Evolutionary conservation across 2,797 vertebrate species (phyloP), one percentile per base, ranked within the genome.

Genomic region (Pyrocephalus nanus): DNA sequence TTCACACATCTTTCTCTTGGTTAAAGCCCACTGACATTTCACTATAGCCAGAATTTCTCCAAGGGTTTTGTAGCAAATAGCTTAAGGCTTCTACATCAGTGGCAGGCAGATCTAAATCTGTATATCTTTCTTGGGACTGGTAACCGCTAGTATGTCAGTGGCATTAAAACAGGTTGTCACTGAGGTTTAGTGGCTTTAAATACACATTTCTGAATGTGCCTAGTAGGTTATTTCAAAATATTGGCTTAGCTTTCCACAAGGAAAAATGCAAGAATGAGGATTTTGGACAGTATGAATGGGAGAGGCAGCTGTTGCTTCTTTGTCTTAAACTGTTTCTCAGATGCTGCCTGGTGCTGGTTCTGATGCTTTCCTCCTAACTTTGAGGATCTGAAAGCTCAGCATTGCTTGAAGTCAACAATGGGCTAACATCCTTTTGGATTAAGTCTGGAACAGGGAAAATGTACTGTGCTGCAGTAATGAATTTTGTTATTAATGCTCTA

Each of bases 401-500:
- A 40, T 43, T 47, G 67, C 50, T 70, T 53, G n/a, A 92, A 73
- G 45, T 77, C 26, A 74, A 16, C 47, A 86, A 36, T 6, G 2
- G 53, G 65, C 81, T 76, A 38, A 47, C 8, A 8, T 67, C 43
- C 6, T 76, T 60, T 79, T 64, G 60, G 57, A 48, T 48, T 61
- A 73, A 76, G 53, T 64, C 45, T 88, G 60, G 57, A 81, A 23
- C 65, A 45, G 27, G 27, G 38, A 74, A 51, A 79, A 60, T 50
- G n/a, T 30, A 70, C 66, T 1, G 0, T 70, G 53, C 70, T 93
- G 11, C 72, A 75, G 61, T 70, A 80, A 90, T 86, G 51, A 48
- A 60, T 86, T 85, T 82, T 72, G 61, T 85, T 96, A 45, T 66
- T 94, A 85, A 93, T 58, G 58, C 38, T 61, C 83, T 13, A 51